These are phyloP conservation scores for Dendrophyllia cribrosa DNA, from an alignment of 64 coral and sea anemone genomes.

Conservation along the genomic window DNA sequence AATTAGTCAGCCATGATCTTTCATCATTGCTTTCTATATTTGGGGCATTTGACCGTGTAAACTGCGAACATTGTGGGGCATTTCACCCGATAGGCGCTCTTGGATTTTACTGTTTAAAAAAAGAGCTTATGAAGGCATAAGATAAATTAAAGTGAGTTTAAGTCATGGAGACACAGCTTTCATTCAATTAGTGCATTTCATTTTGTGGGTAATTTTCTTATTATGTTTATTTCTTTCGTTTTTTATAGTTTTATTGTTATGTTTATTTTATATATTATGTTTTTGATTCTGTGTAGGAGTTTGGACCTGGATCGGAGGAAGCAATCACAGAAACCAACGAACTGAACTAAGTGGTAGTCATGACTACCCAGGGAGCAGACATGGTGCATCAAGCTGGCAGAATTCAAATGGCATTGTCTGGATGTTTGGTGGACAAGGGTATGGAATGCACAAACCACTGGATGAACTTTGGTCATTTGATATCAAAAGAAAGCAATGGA, in stretches of 20 bases:
- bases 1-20: no score
- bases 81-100: no score
- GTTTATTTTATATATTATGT: background rate
- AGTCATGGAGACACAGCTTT: no score
- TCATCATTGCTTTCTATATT: no score
- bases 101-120: no score
- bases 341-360: background rate
- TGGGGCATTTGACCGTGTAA: no score
- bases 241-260: background rate
- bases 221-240: no score
- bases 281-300: slow-evolving; percentile 19
- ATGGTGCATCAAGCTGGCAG: slow-evolving; percentile 44
- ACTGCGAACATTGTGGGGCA: no score
- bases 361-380: slow-evolving; percentile 50
- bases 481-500: slow-evolving; percentile 54
- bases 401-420: slow-evolving; percentile 51
- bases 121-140: no score
- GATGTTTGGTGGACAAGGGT: slow-evolving; percentile 62
- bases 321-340: slow-evolving; percentile 59
- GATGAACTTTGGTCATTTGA: slow-evolving; percentile 80
- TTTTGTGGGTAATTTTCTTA: background rate
- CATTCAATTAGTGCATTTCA: no score
- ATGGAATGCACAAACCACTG: slow-evolving; percentile 49
- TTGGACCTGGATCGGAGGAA: slow-evolving; percentile 88
- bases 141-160: no score